Evolutionary conservation across 2,797 vertebrate species (phyloP).

Genomic region (Botia almorhae): DNA sequence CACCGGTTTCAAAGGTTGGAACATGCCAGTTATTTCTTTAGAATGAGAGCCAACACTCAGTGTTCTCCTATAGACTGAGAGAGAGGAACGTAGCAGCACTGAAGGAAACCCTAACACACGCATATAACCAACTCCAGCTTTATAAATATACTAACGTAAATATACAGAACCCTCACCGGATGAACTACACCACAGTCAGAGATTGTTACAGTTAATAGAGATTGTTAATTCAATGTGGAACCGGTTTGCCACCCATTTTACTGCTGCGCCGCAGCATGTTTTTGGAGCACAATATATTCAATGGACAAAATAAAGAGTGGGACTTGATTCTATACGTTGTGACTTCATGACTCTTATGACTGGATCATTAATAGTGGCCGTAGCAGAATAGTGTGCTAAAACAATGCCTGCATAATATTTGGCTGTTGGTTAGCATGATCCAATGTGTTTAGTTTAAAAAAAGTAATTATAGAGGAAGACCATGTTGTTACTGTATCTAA

Average conservation of each 20-base stretch:
- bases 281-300: not conserved
- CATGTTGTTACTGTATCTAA: not conserved
- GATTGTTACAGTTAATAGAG: constrained; percentile 2
- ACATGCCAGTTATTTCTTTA: constrained; percentile 42
- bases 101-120: constrained; percentile 41
- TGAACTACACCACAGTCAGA: constrained; percentile 11
- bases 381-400: not conserved
- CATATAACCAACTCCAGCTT: constrained; percentile 63
- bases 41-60: constrained; percentile 60
- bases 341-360: not conserved
- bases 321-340: not conserved
- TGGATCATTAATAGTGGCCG: not conserved
- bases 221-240: not conserved
- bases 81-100: constrained; percentile 41
- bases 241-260: not conserved
- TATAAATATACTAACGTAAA: constrained; percentile 39
- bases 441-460: not conserved
- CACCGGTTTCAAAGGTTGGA: constrained; percentile 21
- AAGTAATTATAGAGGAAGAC: not conserved
- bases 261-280: not conserved
- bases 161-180: constrained; percentile 27
- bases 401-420: too few relatives aligned
- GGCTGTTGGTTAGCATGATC: too few relatives aligned
- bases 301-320: not conserved
- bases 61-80: constrained; percentile 64